Evolutionary conservation across 2,888 invertebrate species (phyloP).

Genomic region (Cheilosia soror): DNA sequence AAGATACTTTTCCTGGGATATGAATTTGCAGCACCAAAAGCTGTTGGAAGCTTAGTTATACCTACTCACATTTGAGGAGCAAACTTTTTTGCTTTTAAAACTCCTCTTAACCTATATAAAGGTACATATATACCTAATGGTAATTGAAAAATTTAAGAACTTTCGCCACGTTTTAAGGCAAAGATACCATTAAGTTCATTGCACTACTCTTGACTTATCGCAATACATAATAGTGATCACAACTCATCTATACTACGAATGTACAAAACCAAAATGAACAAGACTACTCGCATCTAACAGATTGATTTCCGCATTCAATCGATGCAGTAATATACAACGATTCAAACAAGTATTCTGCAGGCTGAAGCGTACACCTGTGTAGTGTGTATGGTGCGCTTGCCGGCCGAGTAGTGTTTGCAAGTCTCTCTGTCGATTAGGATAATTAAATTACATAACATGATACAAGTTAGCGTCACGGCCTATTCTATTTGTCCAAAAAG

Average conservation of each 20-base stretch:
- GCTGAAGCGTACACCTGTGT: constrained; percentile 54
- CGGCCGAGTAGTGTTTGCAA: constrained; percentile 27
- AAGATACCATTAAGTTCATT: constrained; percentile 26
- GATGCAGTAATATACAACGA: constrained; percentile 51
- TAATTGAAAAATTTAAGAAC: background rate
- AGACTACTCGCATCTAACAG: constrained; percentile 51
- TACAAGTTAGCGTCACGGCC: constrained; percentile 55
- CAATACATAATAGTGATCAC: constrained; percentile 22
- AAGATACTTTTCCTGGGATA: too few relatives aligned
- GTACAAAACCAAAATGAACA: constrained; percentile 41
- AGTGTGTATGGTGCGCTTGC: constrained; percentile 26
- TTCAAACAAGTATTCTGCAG: constrained; percentile 45
- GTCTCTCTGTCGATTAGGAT: constrained; percentile 54
- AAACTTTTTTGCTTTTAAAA: constrained; percentile 3
- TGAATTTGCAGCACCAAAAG: too few relatives aligned
- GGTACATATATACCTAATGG: background rate
- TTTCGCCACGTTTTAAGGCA: background rate
- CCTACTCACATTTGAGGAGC: background rate
- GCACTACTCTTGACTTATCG: constrained; percentile 25
- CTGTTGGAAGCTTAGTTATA: too few relatives aligned
- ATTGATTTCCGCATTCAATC: constrained; percentile 74
- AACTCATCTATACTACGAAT: constrained; percentile 43
- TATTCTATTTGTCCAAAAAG: constrained; percentile 51
- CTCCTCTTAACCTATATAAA: background rate
- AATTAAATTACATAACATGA: constrained; percentile 70